These are phyloP conservation scores for Tarsius wallacei DNA, from an alignment of 2,797 vertebrate species.

Conservation along the genomic window DNA sequence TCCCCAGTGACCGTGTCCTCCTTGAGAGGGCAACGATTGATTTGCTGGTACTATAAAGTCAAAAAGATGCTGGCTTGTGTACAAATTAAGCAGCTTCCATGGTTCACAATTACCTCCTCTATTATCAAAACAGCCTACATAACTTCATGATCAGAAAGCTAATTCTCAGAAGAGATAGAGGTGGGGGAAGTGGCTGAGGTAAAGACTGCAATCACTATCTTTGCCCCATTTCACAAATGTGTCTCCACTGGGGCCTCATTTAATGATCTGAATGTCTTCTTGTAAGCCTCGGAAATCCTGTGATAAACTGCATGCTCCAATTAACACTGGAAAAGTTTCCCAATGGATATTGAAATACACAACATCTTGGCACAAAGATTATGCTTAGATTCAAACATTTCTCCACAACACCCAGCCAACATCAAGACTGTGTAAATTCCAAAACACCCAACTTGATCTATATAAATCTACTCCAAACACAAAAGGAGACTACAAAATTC, in stretches of 20 bases:
- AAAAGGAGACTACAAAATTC: constrained; percentile 4
- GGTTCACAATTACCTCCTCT: not conserved
- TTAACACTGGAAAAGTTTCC: not conserved
- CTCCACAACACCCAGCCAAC: not conserved
- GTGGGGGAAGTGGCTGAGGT: not conserved
- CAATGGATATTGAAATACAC: not conserved
- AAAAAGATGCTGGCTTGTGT: not conserved
- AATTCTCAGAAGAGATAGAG: not conserved
- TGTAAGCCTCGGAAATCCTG: not conserved
- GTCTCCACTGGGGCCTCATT: not conserved
- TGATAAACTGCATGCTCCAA: not conserved
- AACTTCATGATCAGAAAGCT: not conserved
- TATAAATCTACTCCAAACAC: not conserved
- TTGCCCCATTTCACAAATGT: not conserved
- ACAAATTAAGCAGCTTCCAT: not conserved
- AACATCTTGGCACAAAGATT: not conserved
- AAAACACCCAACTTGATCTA: not conserved
- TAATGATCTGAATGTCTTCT: not conserved
- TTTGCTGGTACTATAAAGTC: not conserved
- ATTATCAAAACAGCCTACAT: not conserved
- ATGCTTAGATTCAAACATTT: not conserved
- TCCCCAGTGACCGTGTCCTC: not conserved
- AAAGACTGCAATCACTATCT: not conserved
- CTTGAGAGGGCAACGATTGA: not conserved
- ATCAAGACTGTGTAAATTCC: not conserved